These are phyloP conservation scores for Neolamprologus caudopunctatus DNA, from an alignment of 2,113 vertebrate genomes.

Conservation along the genomic window DNA sequence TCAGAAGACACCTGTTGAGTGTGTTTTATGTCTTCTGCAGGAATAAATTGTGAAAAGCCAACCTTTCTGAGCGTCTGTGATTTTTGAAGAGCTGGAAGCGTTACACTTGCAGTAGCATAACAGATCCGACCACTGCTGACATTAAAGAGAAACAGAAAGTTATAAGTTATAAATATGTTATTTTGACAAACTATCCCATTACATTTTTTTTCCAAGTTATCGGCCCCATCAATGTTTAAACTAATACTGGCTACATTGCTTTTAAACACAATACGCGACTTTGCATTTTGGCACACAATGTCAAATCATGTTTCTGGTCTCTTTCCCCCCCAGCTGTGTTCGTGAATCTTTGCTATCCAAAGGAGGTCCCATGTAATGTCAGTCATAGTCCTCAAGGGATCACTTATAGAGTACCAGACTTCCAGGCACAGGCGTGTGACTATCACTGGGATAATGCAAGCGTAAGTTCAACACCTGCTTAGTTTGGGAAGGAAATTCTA, in stretches of 20 bases:
- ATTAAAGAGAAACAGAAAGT: not conserved
- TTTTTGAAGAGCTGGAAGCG: no score
- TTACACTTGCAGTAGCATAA: not conserved
- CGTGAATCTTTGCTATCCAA: not conserved
- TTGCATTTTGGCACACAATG: not conserved
- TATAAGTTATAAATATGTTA: not conserved
- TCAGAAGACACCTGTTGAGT: no score
- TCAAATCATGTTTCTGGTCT: not conserved
- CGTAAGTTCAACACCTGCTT: not conserved
- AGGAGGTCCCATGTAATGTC: not conserved
- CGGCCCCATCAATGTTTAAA: not conserved
- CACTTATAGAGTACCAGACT: not conserved
- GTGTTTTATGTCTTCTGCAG: no score
- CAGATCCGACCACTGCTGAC: not conserved
- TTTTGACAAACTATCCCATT: not conserved
- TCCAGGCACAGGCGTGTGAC: not conserved
- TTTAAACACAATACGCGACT: not conserved
- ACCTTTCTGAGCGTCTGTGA: no score
- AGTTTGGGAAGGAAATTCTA: not conserved
- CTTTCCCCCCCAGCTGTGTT: not conserved
- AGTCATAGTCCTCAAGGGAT: not conserved
- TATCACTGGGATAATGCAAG: not conserved
- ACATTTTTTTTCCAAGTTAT: not conserved
- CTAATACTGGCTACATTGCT: not conserved
- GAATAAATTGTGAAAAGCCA: no score